Evolutionary conservation across 2,113 vertebrate species (phyloP).

Genomic region (Oxygymnocypris stewartii): DNA sequence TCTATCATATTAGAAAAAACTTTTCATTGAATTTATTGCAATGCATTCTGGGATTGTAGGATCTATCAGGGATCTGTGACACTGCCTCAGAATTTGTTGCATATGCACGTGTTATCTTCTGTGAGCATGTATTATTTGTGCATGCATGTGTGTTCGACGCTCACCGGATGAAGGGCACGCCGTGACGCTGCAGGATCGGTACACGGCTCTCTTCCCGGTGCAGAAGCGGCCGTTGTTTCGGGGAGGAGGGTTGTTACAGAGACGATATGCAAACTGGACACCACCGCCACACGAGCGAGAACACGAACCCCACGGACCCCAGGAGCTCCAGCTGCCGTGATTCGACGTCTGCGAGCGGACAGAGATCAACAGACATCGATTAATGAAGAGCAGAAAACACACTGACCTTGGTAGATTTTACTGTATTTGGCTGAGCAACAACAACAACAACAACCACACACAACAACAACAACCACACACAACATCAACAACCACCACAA

Average conservation of each 20-base stretch:
- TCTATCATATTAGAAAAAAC: neutral
- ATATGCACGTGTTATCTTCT: neutral
- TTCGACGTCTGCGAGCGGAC: slow-evolving; percentile 81
- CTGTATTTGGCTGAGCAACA: no score
- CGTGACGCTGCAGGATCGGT: slow-evolving; percentile 85
- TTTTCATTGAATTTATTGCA: neutral
- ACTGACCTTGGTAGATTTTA: no score
- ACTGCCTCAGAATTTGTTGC: neutral
- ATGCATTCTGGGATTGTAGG: neutral
- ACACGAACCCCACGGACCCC: slow-evolving; percentile 93
- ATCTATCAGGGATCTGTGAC: neutral
- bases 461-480: no score
- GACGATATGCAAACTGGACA: slow-evolving; percentile 91
- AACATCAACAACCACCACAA: no score
- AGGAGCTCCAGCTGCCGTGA: slow-evolving; percentile 97
- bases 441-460: no score
- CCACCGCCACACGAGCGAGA: slow-evolving; percentile 91
- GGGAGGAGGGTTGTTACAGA: slow-evolving; percentile 95
- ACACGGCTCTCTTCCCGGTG: slow-evolving; percentile 91
- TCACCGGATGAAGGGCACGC: slow-evolving; percentile 82
- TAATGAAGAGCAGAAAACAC: no score
- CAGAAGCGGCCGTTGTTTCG: slow-evolving; percentile 93
- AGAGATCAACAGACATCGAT: neutral
- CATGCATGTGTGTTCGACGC: slow-evolving; percentile 46
- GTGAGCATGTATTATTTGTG: neutral